phyloP scores from a whole-genome alignment of 2,113 vertebrate species.

The Philantomba maxwellii region DNA sequence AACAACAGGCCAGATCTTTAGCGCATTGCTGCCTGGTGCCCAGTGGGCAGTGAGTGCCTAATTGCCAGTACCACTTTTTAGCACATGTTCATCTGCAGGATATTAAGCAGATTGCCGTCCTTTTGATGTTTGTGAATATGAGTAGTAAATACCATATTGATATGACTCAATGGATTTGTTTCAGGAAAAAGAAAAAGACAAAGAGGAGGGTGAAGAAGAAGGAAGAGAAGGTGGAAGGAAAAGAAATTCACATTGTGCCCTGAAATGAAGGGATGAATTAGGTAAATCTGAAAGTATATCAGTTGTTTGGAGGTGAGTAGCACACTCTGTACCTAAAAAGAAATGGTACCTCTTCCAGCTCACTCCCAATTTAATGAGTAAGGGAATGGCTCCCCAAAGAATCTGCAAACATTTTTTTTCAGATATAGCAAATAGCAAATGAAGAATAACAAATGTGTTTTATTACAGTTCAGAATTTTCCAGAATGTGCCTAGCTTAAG shows the following conservation, averaged over 20 bases:
- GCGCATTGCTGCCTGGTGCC: conserved; percentile 42
- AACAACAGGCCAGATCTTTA: conserved; percentile 29
- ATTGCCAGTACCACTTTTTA: conserved; percentile 36
- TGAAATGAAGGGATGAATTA: background rate
- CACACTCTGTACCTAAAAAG: background rate
- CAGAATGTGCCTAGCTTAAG: background rate
- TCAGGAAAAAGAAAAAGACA: background rate
- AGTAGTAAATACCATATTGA: conserved; percentile 51
- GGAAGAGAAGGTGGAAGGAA: background rate
- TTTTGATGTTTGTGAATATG: conserved; percentile 48
- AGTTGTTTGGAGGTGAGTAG: background rate
- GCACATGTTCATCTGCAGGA: conserved; percentile 47
- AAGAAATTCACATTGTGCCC: background rate
- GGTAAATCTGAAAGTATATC: background rate
- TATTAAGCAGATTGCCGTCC: conserved; percentile 35
- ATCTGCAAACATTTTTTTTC: background rate
- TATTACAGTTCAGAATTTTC: background rate
- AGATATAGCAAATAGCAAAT: background rate
- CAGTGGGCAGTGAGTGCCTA: conserved; percentile 41
- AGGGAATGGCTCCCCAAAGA: background rate
- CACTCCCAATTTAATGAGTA: background rate
- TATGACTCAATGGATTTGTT: background rate
- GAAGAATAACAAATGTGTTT: background rate
- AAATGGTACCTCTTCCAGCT: background rate
- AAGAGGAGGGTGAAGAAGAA: background rate